Evolutionary conservation across 2,113 vertebrate genomes (phyloP).

Genomic region (Catharus minimus): DNA sequence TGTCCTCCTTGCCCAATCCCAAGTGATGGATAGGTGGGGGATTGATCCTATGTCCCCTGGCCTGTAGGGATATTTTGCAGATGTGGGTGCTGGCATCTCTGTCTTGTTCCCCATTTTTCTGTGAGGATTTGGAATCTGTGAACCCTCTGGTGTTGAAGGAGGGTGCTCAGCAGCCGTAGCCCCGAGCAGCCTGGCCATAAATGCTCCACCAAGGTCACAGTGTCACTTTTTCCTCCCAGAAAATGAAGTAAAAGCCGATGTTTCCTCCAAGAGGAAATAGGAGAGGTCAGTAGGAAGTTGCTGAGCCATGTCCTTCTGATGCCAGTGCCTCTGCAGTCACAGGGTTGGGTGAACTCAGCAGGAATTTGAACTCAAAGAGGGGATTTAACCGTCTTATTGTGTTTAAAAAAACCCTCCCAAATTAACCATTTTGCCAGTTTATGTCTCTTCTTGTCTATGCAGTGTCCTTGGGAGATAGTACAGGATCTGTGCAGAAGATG

Average conservation of each 20-base stretch:
- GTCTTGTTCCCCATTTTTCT: background rate
- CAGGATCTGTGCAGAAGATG: background rate
- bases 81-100: fast-evolving
- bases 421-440: background rate
- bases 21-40: constrained; percentile 1
- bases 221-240: background rate
- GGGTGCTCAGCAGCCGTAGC: background rate
- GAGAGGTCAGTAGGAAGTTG: constrained; percentile 1
- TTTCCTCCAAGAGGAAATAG: constrained; percentile 27
- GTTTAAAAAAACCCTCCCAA: background rate
- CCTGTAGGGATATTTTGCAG: background rate
- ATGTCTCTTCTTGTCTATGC: background rate
- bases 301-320: background rate
- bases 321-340: background rate
- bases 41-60: background rate
- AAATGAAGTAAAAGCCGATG: background rate
- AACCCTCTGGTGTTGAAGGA: background rate
- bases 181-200: background rate
- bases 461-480: background rate
- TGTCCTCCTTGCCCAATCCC: background rate
- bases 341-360: background rate
- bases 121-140: background rate
- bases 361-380: background rate
- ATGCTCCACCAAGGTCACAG: background rate
- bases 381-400: background rate